These are phyloP conservation scores for Syngnathus rostellatus DNA, from an alignment of 2,797 vertebrate species.

Conservation along the genomic window DNA sequence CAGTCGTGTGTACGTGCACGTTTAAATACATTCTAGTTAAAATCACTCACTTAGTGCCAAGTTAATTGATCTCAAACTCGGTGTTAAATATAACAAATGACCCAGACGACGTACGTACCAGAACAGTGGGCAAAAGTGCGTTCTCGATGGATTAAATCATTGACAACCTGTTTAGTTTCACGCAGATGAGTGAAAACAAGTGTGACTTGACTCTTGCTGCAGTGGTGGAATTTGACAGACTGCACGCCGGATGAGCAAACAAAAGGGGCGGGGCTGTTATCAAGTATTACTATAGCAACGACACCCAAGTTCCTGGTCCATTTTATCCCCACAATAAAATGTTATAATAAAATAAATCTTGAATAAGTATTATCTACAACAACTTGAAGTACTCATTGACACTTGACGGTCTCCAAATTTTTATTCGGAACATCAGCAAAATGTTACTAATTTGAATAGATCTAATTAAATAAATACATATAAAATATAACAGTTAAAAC, in stretches of 20 bases:
- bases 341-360: background rate
- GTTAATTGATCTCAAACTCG: background rate
- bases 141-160: background rate
- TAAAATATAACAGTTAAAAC: background rate
- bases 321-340: background rate
- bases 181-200: background rate
- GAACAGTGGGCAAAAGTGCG: background rate
- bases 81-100: background rate
- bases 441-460: background rate
- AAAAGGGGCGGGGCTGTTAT: constrained; percentile 31
- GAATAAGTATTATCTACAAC: background rate
- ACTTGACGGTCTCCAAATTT: background rate
- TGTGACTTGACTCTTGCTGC: background rate
- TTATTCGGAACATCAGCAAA: background rate
- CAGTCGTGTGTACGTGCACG: background rate
- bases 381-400: background rate
- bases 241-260: constrained; percentile 16
- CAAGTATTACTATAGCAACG: constrained; percentile 35
- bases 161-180: background rate
- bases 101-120: constrained; percentile 1
- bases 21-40: background rate
- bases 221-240: constrained; percentile 15
- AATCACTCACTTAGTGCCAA: background rate
- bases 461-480: too few relatives aligned
- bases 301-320: background rate